Conservation (phyloP, 2,888 invertebrate species). For the Eupsilia transversa region DNA sequence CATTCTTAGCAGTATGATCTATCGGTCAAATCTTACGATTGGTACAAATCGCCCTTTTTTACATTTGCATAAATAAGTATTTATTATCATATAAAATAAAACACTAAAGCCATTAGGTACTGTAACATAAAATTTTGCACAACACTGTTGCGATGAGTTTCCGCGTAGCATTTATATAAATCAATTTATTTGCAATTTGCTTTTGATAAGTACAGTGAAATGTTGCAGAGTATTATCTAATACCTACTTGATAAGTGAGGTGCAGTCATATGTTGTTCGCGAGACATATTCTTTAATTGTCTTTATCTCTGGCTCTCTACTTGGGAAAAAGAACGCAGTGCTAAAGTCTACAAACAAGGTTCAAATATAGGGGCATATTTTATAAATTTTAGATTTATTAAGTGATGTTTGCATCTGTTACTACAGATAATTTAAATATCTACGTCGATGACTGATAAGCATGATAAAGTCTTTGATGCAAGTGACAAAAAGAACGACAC, state of each 20-base stretch:
- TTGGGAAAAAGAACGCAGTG: slow-evolving; percentile 6
- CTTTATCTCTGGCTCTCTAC: slow-evolving; percentile 17
- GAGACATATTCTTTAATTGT: slow-evolving; percentile 19
- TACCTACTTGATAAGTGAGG: slow-evolving; percentile 26
- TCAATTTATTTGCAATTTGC: not conserved
- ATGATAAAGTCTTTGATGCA: not conserved
- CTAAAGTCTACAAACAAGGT: not conserved
- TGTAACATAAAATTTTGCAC: no score
- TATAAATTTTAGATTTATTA: no score
- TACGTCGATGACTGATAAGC: not conserved
- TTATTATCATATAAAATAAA: no score
- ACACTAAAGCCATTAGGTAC: no score
- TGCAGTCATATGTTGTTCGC: slow-evolving; percentile 7
- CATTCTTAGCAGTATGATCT: no score
- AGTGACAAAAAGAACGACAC: slow-evolving; percentile 7
- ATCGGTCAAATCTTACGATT: no score
- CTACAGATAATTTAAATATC: not conserved
- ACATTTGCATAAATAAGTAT: no score
- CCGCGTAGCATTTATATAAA: not conserved
- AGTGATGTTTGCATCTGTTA: not conserved
- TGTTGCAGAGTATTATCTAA: slow-evolving; percentile 22
- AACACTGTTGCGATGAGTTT: not conserved
- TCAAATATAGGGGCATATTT: not conserved
- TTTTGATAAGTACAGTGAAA: slow-evolving; percentile 11
- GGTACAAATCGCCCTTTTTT: no score